These are phyloP conservation scores for Scaptomyza montana DNA, from an alignment of 1,140 invertebrate genomes.

Conservation along the genomic window DNA sequence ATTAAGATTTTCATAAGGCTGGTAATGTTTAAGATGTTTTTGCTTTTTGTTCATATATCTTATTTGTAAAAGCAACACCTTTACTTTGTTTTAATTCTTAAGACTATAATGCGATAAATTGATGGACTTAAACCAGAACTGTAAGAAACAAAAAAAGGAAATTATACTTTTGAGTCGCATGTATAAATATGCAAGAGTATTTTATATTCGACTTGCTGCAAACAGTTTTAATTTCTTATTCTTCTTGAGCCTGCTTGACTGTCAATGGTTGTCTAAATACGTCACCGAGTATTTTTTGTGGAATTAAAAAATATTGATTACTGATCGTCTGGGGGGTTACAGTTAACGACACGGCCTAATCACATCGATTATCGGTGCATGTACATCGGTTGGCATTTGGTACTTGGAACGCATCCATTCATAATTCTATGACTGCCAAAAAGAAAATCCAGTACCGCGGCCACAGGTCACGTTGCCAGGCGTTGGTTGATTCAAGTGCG, in stretches of 20 bases:
- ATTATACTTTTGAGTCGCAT: no score
- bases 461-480: slow-evolving; percentile 68
- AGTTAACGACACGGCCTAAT: slow-evolving; percentile 70
- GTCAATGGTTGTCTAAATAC: slow-evolving; percentile 80
- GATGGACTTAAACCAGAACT: no score
- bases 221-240: slow-evolving; percentile 29
- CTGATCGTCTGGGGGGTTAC: slow-evolving; percentile 60
- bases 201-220: background rate
- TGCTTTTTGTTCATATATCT: no score
- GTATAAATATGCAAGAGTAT: slow-evolving; percentile 41
- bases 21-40: no score
- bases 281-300: slow-evolving; percentile 59
- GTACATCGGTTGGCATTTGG: slow-evolving; percentile 30
- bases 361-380: slow-evolving; percentile 77
- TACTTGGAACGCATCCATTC: slow-evolving; percentile 62
- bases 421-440: slow-evolving; percentile 22
- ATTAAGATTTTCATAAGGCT: background rate
- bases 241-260: slow-evolving; percentile 57
- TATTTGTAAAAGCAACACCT: no score
- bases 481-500: slow-evolving; percentile 48
- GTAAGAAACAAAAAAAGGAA: no score
- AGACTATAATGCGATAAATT: no score
- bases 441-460: slow-evolving; percentile 60
- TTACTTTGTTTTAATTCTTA: no score
- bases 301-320: slow-evolving; percentile 67